Evolutionary conservation across 2,797 vertebrate species (phyloP).

Genomic region (Discoglossus pictus): DNA sequence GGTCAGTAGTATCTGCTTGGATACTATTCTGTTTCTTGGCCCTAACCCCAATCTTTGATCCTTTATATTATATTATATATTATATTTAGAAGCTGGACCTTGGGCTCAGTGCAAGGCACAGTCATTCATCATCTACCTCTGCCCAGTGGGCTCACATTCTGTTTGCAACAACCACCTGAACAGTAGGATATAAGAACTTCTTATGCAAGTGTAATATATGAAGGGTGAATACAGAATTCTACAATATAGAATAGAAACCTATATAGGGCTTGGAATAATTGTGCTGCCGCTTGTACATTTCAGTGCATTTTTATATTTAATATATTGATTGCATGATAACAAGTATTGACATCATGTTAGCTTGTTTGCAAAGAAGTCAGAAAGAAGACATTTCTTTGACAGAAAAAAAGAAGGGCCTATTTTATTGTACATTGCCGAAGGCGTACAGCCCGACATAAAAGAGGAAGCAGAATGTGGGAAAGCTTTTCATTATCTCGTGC

Average conservation of each 20-base stretch:
- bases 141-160: no score
- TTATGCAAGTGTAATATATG: background rate
- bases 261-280: conserved; percentile 2
- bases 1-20: no score
- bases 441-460: conserved; percentile 40
- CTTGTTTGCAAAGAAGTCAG: conserved; percentile 36
- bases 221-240: background rate
- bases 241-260: background rate
- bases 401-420: conserved; percentile 16
- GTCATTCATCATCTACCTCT: no score
- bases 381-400: conserved; percentile 35
- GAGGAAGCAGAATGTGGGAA: conserved; percentile 30
- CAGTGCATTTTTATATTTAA: conserved; percentile 3
- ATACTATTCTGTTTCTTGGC: no score
- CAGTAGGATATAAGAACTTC: no score
- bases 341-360: conserved; percentile 44
- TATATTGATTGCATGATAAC: conserved; percentile 35
- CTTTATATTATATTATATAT: no score
- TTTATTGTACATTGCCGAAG: conserved; percentile 36
- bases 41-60: no score
- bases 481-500: conserved; percentile 42
- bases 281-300: background rate
- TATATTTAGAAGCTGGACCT: no score
- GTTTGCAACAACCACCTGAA: no score
- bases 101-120: no score